Conservation (phyloP, 2,888 invertebrate species). For the Ormyrus thymus region DNA sequence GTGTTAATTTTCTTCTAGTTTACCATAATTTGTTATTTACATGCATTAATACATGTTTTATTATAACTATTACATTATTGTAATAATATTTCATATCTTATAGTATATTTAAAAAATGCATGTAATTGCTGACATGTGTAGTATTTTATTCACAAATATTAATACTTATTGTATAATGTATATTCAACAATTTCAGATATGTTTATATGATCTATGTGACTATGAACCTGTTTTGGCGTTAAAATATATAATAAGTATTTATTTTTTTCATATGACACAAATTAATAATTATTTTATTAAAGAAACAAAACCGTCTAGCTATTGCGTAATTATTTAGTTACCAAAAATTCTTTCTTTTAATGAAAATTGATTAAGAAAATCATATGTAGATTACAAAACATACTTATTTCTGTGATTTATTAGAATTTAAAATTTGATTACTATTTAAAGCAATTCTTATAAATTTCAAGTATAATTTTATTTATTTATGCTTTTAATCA, state of each 20-base stretch:
- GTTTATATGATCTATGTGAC: constrained; percentile 46
- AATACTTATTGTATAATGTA: constrained; percentile 44
- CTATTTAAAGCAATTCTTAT: too few species aligned
- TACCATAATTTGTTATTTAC: constrained; percentile 36
- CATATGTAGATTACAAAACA: too few species aligned
- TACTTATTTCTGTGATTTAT: too few species aligned
- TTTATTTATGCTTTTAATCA: too few species aligned
- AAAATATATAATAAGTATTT: constrained; percentile 33
- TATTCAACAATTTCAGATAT: constrained; percentile 46
- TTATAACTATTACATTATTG: constrained; percentile 20
- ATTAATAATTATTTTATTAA: constrained; percentile 49
- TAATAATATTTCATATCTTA: constrained; percentile 17
- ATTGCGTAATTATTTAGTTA: constrained; percentile 34
- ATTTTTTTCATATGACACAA: constrained; percentile 46
- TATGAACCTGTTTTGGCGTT: constrained; percentile 42
- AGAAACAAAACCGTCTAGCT: constrained; percentile 12
- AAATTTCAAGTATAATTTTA: too few species aligned
- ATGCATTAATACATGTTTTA: constrained; percentile 25
- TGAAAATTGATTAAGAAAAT: too few species aligned
- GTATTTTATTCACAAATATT: constrained; percentile 42
- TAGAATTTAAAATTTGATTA: too few species aligned
- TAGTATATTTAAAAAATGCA: constrained; percentile 32
- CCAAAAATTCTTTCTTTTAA: constrained; percentile 6
- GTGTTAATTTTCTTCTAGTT: constrained; percentile 28
- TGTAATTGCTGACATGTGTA: constrained; percentile 30